phyloP scores from a whole-genome alignment of 2,113 vertebrate species.

The Erinaceus europaeus region DNA sequence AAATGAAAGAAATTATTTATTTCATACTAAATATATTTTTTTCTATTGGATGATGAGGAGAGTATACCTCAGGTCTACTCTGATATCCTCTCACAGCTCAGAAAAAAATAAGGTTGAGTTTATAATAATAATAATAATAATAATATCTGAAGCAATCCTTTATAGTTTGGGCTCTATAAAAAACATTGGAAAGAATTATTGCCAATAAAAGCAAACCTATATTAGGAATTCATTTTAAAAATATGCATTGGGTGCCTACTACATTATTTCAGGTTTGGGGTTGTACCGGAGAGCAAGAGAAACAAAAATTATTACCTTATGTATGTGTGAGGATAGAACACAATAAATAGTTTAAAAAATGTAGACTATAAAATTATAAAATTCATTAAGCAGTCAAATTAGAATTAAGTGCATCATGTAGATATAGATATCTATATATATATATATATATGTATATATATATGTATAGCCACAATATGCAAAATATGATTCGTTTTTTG shows the following conservation, averaged over 20 bases:
- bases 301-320: neutral
- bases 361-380: neutral
- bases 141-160: neutral
- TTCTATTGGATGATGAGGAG: neutral
- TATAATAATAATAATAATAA: no score
- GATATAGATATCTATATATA: no score
- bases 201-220: neutral
- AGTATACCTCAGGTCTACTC: neutral
- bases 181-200: neutral
- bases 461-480: no score
- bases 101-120: no score
- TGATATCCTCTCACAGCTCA: neutral
- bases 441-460: no score
- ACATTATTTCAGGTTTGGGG: neutral
- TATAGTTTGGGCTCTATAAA: neutral
- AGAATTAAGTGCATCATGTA: neutral
- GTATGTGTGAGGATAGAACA: neutral
- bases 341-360: neutral
- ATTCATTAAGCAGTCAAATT: neutral
- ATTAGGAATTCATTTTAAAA: neutral
- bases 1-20: neutral
- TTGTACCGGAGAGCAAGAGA: neutral
- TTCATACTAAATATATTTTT: neutral
- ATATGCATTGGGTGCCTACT: neutral
- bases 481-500: no score